Base-by-base conservation (phyloP, 2,888 invertebrate genomes). In the Drosophila siamana region DNA sequence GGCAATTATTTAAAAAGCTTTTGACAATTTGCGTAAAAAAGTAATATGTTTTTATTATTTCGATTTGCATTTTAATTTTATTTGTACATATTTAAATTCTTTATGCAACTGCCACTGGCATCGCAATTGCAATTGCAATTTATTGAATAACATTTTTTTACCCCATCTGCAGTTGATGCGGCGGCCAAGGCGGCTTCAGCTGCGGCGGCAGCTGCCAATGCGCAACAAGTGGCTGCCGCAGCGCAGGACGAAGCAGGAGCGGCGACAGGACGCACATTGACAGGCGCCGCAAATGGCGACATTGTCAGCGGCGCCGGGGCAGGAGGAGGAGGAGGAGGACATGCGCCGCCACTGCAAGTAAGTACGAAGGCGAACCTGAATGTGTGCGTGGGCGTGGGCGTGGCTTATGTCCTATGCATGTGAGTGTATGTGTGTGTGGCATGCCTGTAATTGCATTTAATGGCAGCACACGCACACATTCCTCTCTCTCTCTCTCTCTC, bases 331-430 rank as follows among this genome's bases (percentile, higher is more conserved):
- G 57, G 59, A 8, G 71, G 59, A 38, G 83, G 69, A 57, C 94
- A 94, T 89, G 93, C 94, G 44, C 95, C 95, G 52, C 93, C 94
- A 70, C 89, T 95, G 65, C 94, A 94, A 92, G 94, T 94, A 88
- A 77, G 90, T 89, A 55, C 8, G 16, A 46, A 13, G 69, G 16
- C 28, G 9, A 15, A 55, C 11, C 26, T 19, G 2, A 33, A n/a
- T 43, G 13, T 46, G 38, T 50, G 8, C 40, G 19, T 28, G 13
- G 38, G n/a, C 54, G 41, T 56, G 54, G 46, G 44, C 28, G 46
- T 56, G 60, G 44, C 33, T 26, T 33, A 62, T 13, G 11, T 30
- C 11, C 11, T 30, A 9, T n/a, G 46, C 8, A 40, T 44, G 56
- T 50, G 61, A 77, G 85, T 46, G 72, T 66, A 75, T 44, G 5